These are phyloP conservation scores for Drosophila eohydei DNA, from an alignment of 2,888 invertebrate species.

Conservation along the genomic window DNA sequence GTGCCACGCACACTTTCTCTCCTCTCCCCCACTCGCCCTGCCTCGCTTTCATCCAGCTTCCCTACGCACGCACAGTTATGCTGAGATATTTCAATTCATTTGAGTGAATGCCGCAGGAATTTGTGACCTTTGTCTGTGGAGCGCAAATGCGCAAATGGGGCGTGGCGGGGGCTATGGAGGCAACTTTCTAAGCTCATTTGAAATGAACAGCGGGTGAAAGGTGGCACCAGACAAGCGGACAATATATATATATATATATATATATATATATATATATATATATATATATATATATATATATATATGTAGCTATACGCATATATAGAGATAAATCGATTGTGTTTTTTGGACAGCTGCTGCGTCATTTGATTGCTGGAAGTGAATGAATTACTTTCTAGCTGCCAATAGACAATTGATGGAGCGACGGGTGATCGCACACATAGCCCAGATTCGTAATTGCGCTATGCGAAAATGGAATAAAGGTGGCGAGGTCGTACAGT, in stretches of 20 bases:
- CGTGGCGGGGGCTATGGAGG: not conserved
- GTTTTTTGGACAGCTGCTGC: conserved; percentile 19
- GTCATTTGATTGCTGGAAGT: conserved; percentile 24
- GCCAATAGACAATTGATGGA: conserved; percentile 30
- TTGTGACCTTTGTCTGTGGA: conserved; percentile 37
- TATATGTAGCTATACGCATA: not conserved
- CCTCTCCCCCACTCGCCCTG: not conserved
- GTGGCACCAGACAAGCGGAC: conserved; percentile 13
- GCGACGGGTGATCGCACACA: conserved; percentile 3
- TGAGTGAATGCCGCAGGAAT: conserved; percentile 33
- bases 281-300: not conserved
- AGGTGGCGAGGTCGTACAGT: not conserved
- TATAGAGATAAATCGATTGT: not conserved
- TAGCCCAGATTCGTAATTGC: conserved; percentile 8
- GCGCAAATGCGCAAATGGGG: not conserved
- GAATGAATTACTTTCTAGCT: conserved; percentile 48
- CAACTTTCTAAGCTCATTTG: conserved; percentile 15
- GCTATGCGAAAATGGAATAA: not conserved
- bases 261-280: not conserved
- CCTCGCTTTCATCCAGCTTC: not conserved
- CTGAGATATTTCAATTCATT: conserved; percentile 42
- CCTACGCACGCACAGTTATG: conserved; percentile 15
- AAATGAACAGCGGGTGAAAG: conserved; percentile 46
- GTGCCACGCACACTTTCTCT: not conserved
- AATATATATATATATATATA: not conserved